phyloP scores from a whole-genome alignment of 2,113 vertebrate species.

The Lepus timidus region DNA sequence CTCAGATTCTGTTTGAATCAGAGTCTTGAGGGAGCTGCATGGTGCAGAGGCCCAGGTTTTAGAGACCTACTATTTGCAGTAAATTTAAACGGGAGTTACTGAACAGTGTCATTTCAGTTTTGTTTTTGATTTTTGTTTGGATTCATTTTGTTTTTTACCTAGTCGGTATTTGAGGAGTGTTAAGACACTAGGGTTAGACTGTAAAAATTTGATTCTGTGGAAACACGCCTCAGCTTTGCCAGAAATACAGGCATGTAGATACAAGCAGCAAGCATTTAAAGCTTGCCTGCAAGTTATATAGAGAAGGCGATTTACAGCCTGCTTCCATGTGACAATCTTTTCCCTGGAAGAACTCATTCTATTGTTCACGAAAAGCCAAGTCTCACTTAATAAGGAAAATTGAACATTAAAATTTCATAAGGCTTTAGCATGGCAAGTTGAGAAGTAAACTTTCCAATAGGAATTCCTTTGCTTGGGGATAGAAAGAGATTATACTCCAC shows the following conservation, averaged over 20 bases:
- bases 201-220: not conserved
- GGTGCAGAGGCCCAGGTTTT: not conserved
- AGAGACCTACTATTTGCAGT: not conserved
- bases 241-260: not conserved
- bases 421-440: not conserved
- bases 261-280: conserved; percentile 18
- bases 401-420: not conserved
- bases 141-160: not conserved
- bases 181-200: not conserved
- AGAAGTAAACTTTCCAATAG: not conserved
- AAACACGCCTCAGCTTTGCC: conserved; percentile 27
- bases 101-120: not conserved
- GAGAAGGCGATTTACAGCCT: not conserved
- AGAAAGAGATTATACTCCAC: not conserved
- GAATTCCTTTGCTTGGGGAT: not conserved
- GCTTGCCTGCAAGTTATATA: not conserved
- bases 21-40: not conserved
- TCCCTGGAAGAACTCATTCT: not conserved
- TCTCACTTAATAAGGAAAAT: conserved; percentile 42
- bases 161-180: not conserved
- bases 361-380: not conserved
- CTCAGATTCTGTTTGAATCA: not conserved
- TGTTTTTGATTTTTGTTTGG: not conserved
- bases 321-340: not conserved
- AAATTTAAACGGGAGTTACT: not conserved